Base-by-base conservation (phyloP, 2,797 vertebrate genomes). In the Sciurus vulgaris region DNA sequence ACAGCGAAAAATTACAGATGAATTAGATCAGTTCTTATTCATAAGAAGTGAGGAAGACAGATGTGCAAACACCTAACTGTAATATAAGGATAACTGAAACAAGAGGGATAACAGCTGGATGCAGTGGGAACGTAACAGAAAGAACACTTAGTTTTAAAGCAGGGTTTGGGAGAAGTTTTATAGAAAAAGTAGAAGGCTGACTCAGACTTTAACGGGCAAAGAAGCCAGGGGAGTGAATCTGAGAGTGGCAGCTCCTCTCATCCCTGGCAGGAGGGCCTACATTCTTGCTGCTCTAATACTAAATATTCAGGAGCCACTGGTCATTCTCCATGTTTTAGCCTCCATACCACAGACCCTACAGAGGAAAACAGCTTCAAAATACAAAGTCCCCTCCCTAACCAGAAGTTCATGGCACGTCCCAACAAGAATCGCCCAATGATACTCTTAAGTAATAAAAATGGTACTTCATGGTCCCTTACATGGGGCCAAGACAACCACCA, bases 1-100 rank as follows among this genome's bases (percentile, higher is more conserved):
- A 69, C 35, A 95, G 59, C 77, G 72, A 83, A 89, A 86, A 90
- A 72, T 78, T 77, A 67, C 61, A 93, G 54, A 70, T 93, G 38
- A 73, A 49, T 69, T 85, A 85, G 70, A 59, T 70, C 14, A 92
- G 79, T 47, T 86, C 26, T 85, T 91, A 94, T 38, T 95, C 41
- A 13, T 49, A 86, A 61, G 63, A 86, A 93, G 38, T 72, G 15
- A 78, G 28, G 61, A 89, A 94, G 78, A 56, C 20, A 73, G 35
- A 89, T 54, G 63, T 59, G 33, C 7, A 87, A 87, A 78, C 14
- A 49, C 26, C 3, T 54, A 63, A 67, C 54, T 35, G 0, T 87
- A 89, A 76, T 4, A 44, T 30, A 67, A 70, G 30, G 38, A 59
- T 70, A 14, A 82, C 77, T 74, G 63, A 76, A 28, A n/a, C 61